Conservation (phyloP, 2,888 invertebrate genomes). For the Ophion obscuratus region DNA sequence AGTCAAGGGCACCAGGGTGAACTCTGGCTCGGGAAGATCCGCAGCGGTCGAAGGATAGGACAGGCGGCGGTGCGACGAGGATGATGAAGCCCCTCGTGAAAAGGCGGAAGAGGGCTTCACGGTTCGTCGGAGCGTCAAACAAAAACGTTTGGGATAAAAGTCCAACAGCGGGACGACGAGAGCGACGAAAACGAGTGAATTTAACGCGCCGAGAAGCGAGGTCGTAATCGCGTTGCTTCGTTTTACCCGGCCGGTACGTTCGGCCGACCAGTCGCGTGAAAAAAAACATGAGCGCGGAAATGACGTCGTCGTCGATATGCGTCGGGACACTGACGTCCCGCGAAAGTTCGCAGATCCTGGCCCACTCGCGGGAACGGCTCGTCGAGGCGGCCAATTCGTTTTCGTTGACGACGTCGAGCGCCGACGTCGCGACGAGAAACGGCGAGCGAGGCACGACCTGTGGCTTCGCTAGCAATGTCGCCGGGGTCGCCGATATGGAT, state of each 20-base stretch:
- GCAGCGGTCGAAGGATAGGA: constrained; percentile 11
- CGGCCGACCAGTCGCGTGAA: constrained; percentile 51
- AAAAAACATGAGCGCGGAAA: constrained; percentile 70
- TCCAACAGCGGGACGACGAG: constrained; percentile 11
- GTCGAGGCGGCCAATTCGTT: constrained; percentile 22
- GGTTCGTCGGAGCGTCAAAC: constrained; percentile 79
- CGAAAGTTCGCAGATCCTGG: not conserved
- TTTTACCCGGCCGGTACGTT: not conserved
- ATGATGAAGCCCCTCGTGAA: constrained; percentile 65
- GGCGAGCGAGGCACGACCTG: constrained; percentile 60
- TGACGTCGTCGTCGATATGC: constrained; percentile 62
- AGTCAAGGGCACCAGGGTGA: not conserved
- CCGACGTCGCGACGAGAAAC: constrained; percentile 64
- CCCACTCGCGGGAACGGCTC: constrained; percentile 1
- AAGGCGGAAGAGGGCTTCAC: constrained; percentile 78
- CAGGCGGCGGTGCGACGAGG: constrained; percentile 51
- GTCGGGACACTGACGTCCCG: constrained; percentile 54
- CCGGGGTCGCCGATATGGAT: constrained; percentile 76
- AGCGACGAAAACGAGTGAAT: not conserved
- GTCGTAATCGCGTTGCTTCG: constrained; percentile 12
- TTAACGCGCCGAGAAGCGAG: constrained; percentile 13
- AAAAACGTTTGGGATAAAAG: constrained; percentile 62
- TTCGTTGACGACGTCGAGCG: constrained; percentile 1
- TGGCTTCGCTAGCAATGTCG: constrained; percentile 23
- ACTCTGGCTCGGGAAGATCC: not conserved